Base-by-base conservation (phyloP, 2,888 invertebrate species). In the Drosophila gaucha region DNA sequence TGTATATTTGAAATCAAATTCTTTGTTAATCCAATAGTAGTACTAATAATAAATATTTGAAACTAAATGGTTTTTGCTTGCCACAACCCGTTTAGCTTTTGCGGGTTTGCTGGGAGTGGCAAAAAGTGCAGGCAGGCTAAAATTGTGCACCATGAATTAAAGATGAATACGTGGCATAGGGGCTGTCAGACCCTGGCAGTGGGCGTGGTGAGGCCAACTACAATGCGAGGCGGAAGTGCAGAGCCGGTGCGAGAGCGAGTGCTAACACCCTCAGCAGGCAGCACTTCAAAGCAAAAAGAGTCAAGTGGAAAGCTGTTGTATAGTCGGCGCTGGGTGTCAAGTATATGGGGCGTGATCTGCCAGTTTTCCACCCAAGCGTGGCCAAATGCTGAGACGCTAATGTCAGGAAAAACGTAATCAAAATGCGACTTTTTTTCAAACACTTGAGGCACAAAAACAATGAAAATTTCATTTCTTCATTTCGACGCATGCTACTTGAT, bases 371-470 rank as follows among this genome's bases (percentile, higher is more conserved):
- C 18, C 60, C 50, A 77, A 68, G 82, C 74, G 67, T 67, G 58
- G 14, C 64, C 63, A 57, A 47, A 41, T 60, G 73, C 80, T 60
- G 64, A 71, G 68, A 51, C 68, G 51, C 22, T 22, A 82, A 86
- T 67, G 72, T 68, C 65, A 68, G 74, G 67, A 69, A 78, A 84
- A 86, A 78, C 75, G 75, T 73, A 78, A 88, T 84, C 85, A 86
- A 80, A 88, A 84, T 84, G 70, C 78, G 87, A 88, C 82, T 80
- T 78, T 84, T 88, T 84, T 74, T 80, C 75, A 80, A 87, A 67
- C 82, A 85, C 85, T 78, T 70, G 68, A 65, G 68, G 77, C 59
- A 51, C 60, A 66, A 71, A 73, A 72, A 87, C 78, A 84, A 85
- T 88, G 82, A 86, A 84, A 86, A 54, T 83, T 86, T 86, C 60